Evolutionary conservation across 2,113 vertebrate species (phyloP).

Genomic region (Callopanchax toddi): DNA sequence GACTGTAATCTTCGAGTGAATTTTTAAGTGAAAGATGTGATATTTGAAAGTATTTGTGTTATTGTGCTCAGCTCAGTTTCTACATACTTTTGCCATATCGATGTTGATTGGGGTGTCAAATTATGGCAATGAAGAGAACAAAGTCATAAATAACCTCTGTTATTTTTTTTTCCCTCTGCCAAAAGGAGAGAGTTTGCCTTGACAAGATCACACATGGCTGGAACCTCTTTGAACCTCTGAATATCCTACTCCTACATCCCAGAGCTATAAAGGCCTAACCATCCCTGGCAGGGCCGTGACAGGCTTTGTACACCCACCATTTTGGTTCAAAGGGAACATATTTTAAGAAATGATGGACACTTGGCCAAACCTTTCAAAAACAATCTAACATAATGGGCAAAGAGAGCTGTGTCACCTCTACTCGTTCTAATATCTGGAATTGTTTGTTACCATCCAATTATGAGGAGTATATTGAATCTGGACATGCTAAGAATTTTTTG

Average conservation of each 20-base stretch:
- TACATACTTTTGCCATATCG: constrained; percentile 35
- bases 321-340: constrained; percentile 61
- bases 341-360: constrained; percentile 67
- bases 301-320: constrained; percentile 57
- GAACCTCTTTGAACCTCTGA: constrained; percentile 42
- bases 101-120: constrained; percentile 46
- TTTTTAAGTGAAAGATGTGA: constrained; percentile 39
- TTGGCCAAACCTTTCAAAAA: constrained; percentile 72
- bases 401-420: constrained; percentile 64
- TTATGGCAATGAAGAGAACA: constrained; percentile 34
- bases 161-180: constrained; percentile 26
- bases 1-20: constrained; percentile 9
- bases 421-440: constrained; percentile 57
- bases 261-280: constrained; percentile 48
- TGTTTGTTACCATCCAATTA: neutral
- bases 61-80: constrained; percentile 35
- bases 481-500: no score
- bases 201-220: constrained; percentile 54
- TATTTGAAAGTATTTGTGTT: constrained; percentile 24
- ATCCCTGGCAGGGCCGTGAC: constrained; percentile 51
- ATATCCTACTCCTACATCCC: constrained; percentile 48
- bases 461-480: no score
- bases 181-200: constrained; percentile 19
- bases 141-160: constrained; percentile 57
- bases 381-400: constrained; percentile 69